These are phyloP conservation scores for Brachionus paranguensis DNA, from an alignment of 1,140 invertebrate genomes.

Conservation along the genomic window DNA sequence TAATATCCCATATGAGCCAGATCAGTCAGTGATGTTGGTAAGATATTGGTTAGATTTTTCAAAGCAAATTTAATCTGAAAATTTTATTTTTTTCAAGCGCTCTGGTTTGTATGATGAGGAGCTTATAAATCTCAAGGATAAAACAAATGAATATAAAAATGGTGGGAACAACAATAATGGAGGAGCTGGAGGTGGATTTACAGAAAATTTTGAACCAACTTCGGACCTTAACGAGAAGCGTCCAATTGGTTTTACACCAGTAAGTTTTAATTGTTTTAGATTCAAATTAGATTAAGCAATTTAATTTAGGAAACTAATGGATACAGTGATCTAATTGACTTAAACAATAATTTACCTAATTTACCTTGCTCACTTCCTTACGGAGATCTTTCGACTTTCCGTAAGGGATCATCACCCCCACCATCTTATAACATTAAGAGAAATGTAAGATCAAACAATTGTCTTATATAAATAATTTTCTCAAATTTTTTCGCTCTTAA, in stretches of 20 bases:
- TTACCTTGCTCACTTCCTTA: constrained; percentile 11
- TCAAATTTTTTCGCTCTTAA: neutral
- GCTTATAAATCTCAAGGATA: constrained; percentile 38
- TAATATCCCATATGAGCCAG: constrained; percentile 82
- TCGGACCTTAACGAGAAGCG: neutral
- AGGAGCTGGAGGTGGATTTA: constrained; percentile 59
- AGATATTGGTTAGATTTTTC: constrained; percentile 33
- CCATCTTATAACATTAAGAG: constrained; percentile 31
- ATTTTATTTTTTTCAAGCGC: constrained; percentile 40
- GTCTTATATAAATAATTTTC: neutral
- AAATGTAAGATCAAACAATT: neutral
- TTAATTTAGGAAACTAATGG: neutral
- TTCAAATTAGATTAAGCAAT: neutral
- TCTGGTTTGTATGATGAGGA: constrained; percentile 42
- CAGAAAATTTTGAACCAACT: neutral
- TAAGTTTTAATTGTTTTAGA: neutral
- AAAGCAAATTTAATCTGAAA: neutral
- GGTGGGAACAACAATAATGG: constrained; percentile 67
- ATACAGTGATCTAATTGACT: constrained; percentile 5
- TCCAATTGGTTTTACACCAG: neutral
- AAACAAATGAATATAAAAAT: constrained; percentile 43
- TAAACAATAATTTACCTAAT: neutral
- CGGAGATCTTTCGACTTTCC: neutral
- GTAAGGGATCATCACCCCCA: neutral
- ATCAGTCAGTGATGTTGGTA: constrained; percentile 61